Evolutionary conservation across 2,113 vertebrate species (phyloP).

Genomic region (Alosa alosa): DNA sequence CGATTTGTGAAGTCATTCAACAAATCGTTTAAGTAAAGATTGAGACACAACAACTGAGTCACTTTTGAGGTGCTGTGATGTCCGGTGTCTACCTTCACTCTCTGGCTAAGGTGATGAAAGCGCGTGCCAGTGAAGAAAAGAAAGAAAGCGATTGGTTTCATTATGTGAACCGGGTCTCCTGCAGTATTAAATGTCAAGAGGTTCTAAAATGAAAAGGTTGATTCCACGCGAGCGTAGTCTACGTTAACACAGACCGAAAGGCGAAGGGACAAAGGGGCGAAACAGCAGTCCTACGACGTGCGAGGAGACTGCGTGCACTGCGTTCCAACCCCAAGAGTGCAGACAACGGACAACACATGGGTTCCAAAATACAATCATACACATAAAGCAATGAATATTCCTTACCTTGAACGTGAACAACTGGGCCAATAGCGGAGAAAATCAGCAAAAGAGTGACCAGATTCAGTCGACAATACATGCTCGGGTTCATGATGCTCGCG

Average conservation of each 20-base stretch:
- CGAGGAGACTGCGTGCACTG: conserved; percentile 26
- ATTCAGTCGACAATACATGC: conserved; percentile 47
- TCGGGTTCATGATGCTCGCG: conserved; percentile 57
- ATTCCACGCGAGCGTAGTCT: not conserved
- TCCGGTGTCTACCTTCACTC: not conserved
- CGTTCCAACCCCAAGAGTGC: conserved; percentile 7
- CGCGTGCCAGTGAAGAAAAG: not conserved
- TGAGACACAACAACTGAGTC: not conserved
- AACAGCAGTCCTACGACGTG: not conserved
- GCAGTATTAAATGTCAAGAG: not conserved
- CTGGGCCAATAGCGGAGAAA: conserved; percentile 40
- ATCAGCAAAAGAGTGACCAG: conserved; percentile 49
- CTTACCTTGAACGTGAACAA: conserved; percentile 61
- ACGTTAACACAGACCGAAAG: not conserved
- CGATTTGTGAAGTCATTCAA: not conserved
- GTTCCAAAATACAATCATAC: conserved; percentile 13
- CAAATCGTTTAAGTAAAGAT: not conserved
- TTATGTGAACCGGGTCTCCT: not conserved
- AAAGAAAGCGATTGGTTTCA: not conserved
- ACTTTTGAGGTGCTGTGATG: conserved; percentile 3
- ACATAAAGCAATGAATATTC: conserved; percentile 1
- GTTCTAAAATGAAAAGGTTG: not conserved
- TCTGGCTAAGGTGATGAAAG: not conserved
- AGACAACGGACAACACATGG: conserved; percentile 16
- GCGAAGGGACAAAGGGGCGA: conserved; percentile 14